Base-by-base conservation (phyloP, 2,113 vertebrate genomes). In the Rattus rattus region DNA sequence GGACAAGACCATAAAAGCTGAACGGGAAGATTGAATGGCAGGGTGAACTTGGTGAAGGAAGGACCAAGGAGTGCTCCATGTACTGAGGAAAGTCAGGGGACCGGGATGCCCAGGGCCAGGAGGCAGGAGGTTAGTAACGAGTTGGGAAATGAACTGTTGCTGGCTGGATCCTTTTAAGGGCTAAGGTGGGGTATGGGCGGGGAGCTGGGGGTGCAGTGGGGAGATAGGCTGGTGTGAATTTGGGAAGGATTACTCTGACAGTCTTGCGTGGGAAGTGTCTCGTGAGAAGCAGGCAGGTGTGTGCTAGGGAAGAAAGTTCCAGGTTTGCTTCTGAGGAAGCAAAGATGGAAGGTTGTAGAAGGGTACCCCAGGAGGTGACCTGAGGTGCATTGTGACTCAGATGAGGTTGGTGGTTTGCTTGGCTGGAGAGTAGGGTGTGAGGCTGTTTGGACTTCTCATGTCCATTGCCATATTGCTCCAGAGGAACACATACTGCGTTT, bases 21-120 rank as follows among this genome's bases (percentile, higher is more conserved):
- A 83, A 30, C 43, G 56, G 36, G 56, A 86, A 90, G 91, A 59
- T 49, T 49, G 61, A 36, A 12, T 26, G 9, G 0, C 1, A 69
- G 73, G 36, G 20, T 84, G 43, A 65, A 9, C 59, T 49, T 52
- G 39, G 76, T 47, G 19, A 10, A 7, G 61, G 85, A 54, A 30
- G 36, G 70, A 0, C 26, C 39, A 10, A 63, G 43, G 61, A 22
- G 7, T 54, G 10, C 70, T 70, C 30, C 3, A 0, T 0, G 4
- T n/a, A 73, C n/a, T 39, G n/a, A 36, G 47, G 61, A 49, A 86
- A 65, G 70, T 47, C n/a, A 7, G 28, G 19, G 12, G 63, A 61
- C 72, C n/a, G 24, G 88, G 43, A 5, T 70, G 26, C 1, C 5
- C 30, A 88, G 73, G 24, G 14, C 16, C 2, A 61, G 59, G 59